Evolutionary conservation across 2,797 vertebrate species (phyloP).

Genomic region (Numenius phaeopus): DNA sequence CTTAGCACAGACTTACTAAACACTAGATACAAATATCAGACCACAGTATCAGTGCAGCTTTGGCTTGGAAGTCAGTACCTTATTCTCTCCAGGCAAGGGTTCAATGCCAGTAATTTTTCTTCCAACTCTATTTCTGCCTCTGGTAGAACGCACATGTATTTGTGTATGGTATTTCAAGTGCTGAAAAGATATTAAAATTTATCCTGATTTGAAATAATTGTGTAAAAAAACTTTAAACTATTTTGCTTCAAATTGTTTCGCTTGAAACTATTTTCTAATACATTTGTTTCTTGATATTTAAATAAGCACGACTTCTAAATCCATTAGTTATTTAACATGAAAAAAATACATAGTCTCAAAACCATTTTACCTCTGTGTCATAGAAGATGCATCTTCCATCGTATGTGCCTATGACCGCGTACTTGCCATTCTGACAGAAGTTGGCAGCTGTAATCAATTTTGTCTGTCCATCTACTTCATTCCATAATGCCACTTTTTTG

Average conservation of each 20-base stretch:
- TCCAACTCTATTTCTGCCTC: conserved; percentile 98
- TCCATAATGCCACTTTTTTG: conserved; percentile 99
- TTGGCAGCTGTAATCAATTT: conserved; percentile 98
- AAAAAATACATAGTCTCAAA: neutral
- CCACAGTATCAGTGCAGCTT: neutral
- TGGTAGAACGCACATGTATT: conserved; percentile 96
- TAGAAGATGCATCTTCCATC: conserved; percentile 99
- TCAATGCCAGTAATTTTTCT: conserved; percentile 99
- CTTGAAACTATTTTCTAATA: neutral
- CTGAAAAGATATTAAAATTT: conserved; percentile 74
- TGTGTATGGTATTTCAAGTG: conserved; percentile 98
- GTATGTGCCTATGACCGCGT: conserved; percentile 96
- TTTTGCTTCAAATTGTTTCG: neutral
- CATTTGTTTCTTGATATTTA: neutral
- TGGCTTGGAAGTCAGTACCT: conserved; percentile 79
- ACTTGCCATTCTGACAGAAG: conserved; percentile 99
- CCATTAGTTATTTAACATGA: neutral
- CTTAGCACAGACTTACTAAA: neutral
- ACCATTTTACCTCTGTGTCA: conserved; percentile 91
- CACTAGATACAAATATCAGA: neutral
- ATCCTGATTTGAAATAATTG: neutral
- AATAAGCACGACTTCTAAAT: neutral
- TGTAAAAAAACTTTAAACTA: neutral
- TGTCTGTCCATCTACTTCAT: conserved; percentile 97
- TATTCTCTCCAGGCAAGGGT: conserved; percentile 97